Evolutionary conservation across 2,797 vertebrate species (phyloP).

Genomic region (Varecia variegata): DNA sequence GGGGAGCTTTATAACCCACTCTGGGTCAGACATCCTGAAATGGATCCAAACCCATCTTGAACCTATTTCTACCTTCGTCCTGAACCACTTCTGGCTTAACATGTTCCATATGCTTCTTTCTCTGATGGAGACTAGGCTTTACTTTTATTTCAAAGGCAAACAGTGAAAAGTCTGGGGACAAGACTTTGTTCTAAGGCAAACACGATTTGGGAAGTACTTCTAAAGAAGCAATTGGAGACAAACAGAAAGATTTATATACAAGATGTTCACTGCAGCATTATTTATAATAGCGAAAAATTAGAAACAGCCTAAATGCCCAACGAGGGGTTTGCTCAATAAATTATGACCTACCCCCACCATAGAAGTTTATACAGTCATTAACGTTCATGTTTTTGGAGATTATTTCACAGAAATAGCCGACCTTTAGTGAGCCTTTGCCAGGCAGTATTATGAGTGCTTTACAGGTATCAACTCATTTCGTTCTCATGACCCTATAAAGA

Average conservation of each 20-base stretch:
- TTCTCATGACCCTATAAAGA: neutral
- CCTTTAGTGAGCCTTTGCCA: neutral
- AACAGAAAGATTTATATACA: slow-evolving; percentile 53
- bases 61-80: slow-evolving; percentile 70
- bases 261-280: slow-evolving; percentile 63
- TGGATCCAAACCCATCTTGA: slow-evolving; percentile 71
- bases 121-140: slow-evolving; percentile 47
- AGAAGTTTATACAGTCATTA: neutral
- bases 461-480: neutral
- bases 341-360: neutral
- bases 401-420: neutral
- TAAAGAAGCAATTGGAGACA: slow-evolving; percentile 52
- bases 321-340: neutral
- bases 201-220: neutral
- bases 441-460: neutral
- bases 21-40: slow-evolving; percentile 44
- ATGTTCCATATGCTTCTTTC: slow-evolving; percentile 60
- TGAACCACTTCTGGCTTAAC: slow-evolving; percentile 55
- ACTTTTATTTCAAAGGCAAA: slow-evolving; percentile 68
- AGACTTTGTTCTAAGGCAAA: slow-evolving; percentile 55
- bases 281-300: slow-evolving; percentile 35
- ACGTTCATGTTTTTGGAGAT: neutral
- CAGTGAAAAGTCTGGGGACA: slow-evolving; percentile 34
- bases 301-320: neutral
- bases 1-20: neutral